phyloP scores from a whole-genome alignment of 2,113 vertebrate species.

The Onychostruthus taczanowskii region DNA sequence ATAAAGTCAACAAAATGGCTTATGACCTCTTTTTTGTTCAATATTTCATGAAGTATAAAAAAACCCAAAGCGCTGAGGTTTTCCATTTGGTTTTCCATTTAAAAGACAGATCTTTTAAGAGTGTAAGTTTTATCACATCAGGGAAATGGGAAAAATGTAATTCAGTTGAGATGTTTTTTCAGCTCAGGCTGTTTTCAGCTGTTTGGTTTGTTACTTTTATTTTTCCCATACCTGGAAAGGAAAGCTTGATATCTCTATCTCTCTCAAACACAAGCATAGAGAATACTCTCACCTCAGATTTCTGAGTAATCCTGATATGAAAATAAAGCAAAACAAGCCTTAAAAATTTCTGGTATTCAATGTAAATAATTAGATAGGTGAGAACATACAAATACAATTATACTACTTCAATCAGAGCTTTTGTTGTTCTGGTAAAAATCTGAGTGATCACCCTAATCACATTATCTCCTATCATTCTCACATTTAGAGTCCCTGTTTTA shows the following conservation, averaged over 20 bases:
- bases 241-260: background rate
- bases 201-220: background rate
- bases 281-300: background rate
- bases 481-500: background rate
- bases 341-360: background rate
- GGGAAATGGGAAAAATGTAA: conserved; percentile 35
- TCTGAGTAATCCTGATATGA: background rate
- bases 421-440: background rate
- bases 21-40: conserved; percentile 57
- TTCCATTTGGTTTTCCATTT: conserved; percentile 54
- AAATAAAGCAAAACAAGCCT: background rate
- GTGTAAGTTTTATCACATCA: conserved; percentile 47
- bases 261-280: background rate
- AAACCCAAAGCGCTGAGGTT: background rate
- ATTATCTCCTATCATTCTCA: background rate
- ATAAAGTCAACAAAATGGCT: conserved; percentile 52
- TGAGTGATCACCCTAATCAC: background rate
- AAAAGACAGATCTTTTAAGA: conserved; percentile 40
- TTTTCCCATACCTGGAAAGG: background rate
- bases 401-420: background rate
- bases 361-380: background rate
- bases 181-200: background rate
- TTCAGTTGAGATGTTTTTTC: conserved; percentile 23
- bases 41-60: conserved; percentile 55
- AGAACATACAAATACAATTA: background rate